Evolutionary conservation across 1,140 invertebrate genomes (phyloP).

Genomic region (Sarcophaga peregrina): DNA sequence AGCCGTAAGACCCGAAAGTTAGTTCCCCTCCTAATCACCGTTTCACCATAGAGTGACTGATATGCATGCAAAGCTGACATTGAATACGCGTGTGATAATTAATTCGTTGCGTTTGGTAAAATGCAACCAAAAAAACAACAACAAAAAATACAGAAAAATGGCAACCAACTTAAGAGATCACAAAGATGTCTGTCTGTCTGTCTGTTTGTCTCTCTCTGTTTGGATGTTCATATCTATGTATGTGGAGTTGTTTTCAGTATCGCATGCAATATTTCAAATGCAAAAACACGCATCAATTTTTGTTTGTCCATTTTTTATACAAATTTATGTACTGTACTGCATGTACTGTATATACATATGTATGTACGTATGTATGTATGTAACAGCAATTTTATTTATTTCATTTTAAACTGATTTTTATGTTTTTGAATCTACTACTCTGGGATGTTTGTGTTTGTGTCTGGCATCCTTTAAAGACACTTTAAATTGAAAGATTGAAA

Average conservation of each 20-base stretch:
- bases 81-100: constrained; percentile 49
- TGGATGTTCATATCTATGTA: too few relatives aligned
- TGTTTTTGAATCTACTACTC: too few relatives aligned
- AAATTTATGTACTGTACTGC: too few relatives aligned
- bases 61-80: constrained; percentile 46
- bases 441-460: too few relatives aligned
- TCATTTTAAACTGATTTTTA: too few relatives aligned
- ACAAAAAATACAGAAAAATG: background rate
- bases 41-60: constrained; percentile 24
- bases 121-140: background rate
- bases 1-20: background rate
- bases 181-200: background rate
- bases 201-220: constrained; percentile 17
- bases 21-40: background rate
- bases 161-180: background rate
- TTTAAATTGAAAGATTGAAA: background rate
- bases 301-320: constrained; percentile 2
- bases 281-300: constrained; percentile 38
- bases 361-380: too few relatives aligned
- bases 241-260: background rate
- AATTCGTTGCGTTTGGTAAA: constrained; percentile 45
- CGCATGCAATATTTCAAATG: constrained; percentile 43
- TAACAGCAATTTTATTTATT: too few relatives aligned
- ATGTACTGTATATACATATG: too few relatives aligned
- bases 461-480: background rate